Evolutionary conservation across 2,113 vertebrate genomes (phyloP), one percentile per base, ranked within the genome.

Genomic region (Oryzias melastigma): DNA sequence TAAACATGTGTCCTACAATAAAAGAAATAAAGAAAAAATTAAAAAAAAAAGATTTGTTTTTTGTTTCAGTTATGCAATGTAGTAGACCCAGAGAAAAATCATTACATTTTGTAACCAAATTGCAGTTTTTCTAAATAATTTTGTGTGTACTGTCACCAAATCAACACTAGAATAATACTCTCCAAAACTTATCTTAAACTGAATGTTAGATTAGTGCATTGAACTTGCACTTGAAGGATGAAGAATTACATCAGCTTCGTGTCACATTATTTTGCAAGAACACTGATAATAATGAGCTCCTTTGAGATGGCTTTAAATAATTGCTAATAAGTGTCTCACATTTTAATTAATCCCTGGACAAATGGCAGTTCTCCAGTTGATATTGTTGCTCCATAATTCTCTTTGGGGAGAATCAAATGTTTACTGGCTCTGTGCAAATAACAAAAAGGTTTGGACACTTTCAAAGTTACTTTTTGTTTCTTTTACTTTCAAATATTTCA

Each of bases 341-440:
- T 62, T 56, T 54, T 88, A 86, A 89, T 88, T 88, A 88, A 72
- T 85, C 89, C 77, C 80, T 35, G 19, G 72, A 76, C 47, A 63
- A 55, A 69, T 22, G 15, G 15, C 10, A 55, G 80, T 29, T 47
- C 79, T 71, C 62, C 2, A 2, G 43, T 14, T 27, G 50, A 66
- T 65, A 72, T 7, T 65, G 62, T 61, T 72, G 24, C 62, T 73
- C 74, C 20, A 46, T 79, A 54, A 68, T 66, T 51, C 49, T 65
- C 51, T 58, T 13, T 5, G 55, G 41, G 81, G 65, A 18, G 17
- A 17, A 18, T 52, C 25, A 29, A n/a, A 6, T 56, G 62, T 62
- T 62, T 56, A 46, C 19, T 27, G 24, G 56, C 40, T 49, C 15
- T 24, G 4, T 62, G 29, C 71, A 17, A 60, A 41, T 24, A 35